These are phyloP conservation scores for Gyrodactylus bullatarudis DNA, from an alignment of 1,140 invertebrate species.

Conservation along the genomic window DNA sequence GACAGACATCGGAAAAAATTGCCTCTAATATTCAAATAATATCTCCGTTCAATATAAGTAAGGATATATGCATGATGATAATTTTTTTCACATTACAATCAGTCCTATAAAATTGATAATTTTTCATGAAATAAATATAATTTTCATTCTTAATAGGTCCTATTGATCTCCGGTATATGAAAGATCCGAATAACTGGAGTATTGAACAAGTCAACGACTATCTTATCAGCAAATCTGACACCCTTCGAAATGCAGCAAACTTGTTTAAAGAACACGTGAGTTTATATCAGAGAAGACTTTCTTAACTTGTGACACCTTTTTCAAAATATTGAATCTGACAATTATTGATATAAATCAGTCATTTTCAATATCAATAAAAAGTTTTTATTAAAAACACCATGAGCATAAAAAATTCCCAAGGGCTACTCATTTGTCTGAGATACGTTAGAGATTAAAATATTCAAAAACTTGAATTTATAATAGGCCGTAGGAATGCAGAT, in stretches of 20 bases:
- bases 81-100: no score
- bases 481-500: no score
- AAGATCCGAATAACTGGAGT: slow-evolving; percentile 48
- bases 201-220: slow-evolving; percentile 46
- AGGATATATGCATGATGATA: no score
- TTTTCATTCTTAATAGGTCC: not conserved
- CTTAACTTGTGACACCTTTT: no score
- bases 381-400: no score
- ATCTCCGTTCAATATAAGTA: not conserved
- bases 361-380: no score
- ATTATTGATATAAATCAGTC: no score
- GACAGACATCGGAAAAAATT: not conserved
- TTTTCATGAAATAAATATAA: not conserved
- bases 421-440: no score
- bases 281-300: not conserved
- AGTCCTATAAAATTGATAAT: not conserved
- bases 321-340: no score
- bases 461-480: no score
- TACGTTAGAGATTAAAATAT: no score
- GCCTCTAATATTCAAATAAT: not conserved
- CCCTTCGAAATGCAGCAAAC: not conserved
- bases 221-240: not conserved
- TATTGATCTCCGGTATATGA: slow-evolving; percentile 11
- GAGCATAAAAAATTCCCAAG: no score
- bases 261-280: not conserved